These are phyloP conservation scores for Virgularia gustaviana DNA, from an alignment of 92 coral and sea anemone genomes.

Conservation along the genomic window DNA sequence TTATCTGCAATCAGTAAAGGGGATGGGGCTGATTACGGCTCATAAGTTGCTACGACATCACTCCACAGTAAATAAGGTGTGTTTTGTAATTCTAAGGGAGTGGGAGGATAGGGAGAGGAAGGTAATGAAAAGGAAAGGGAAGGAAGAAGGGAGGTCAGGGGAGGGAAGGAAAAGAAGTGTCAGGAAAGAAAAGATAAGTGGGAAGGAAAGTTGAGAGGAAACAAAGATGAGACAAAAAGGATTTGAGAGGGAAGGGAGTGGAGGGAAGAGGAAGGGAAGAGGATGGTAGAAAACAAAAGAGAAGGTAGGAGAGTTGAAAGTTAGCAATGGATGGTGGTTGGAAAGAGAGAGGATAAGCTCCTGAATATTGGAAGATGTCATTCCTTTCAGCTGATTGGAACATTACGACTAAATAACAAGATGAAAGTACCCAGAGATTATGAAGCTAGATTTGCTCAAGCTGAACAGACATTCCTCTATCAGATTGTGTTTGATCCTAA, in stretches of 20 bases:
- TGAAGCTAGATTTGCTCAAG: constrained; percentile 78
- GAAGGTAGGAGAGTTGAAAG: background rate
- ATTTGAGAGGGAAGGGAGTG: background rate
- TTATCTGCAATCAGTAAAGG: constrained; percentile 87
- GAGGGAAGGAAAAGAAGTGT: background rate
- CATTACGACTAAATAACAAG: constrained; percentile 73
- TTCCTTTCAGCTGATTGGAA: constrained; percentile 60
- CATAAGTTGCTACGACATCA: constrained; percentile 74
- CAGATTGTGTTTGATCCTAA: constrained; percentile 91
- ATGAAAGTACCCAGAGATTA: constrained; percentile 73
- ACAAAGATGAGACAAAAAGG: background rate
- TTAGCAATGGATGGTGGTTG: background rate
- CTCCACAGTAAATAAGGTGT: constrained; percentile 74
- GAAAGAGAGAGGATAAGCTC: background rate
- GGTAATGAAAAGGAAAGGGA: too few relatives aligned
- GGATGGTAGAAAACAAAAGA: background rate
- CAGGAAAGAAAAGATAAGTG: background rate
- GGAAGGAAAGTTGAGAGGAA: background rate
- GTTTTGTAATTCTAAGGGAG: background rate
- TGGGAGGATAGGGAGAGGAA: background rate
- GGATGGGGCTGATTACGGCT: constrained; percentile 85
- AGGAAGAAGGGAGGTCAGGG: background rate
- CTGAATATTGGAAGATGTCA: background rate
- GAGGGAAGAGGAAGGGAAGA: background rate
- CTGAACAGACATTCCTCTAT: constrained; percentile 87